Base-by-base conservation (phyloP, 1,140 invertebrate genomes). In the Ruditapes philippinarum region DNA sequence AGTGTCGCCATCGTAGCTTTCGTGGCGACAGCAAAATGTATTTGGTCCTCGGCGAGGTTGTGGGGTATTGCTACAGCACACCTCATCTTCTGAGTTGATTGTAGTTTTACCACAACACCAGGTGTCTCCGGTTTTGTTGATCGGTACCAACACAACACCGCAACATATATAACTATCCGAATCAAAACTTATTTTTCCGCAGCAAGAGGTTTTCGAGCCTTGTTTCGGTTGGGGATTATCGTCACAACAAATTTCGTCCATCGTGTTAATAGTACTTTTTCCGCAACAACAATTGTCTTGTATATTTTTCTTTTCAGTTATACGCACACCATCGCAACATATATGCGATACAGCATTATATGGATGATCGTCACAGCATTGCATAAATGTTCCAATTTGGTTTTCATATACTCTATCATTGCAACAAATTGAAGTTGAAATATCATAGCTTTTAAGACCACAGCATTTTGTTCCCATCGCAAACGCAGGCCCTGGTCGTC, bases 231-330 rank as follows among this genome's bases (percentile, higher is more conserved):
- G 84, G 22, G 84, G 65, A 36, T 60, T 87, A 28, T 74, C 40
- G 22, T 87, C 84, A 49, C 84, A 87, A 76, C 84, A 87, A 28
- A 87, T 62, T 14, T 42, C 60, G 19, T 70, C 65, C 31, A 25
- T 45, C 7, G 81, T 83, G 31, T 70, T 83, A 62, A 83, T 45
- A 22, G 81, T 83, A 14, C 31, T 68, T 17, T 70, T 70, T 31
- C 81, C 81, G 28, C 81, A 83, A 36, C 81, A 83, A 70, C 81
- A 83, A 40, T 83, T 45, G 33, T 83, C 81, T 25, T 83, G 28
- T 4, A 33, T 60, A 49, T 40, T 49, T 28, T 14, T 45, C 40
- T 83, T 83, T 40, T 83, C 49, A 4, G 42, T 42, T 17, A 83
- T 49, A 9, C 49, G n/a, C 14, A 31, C 38, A 5, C 65, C 81